Base-by-base conservation (phyloP, 2,888 invertebrate species). In the Bombylius discolor region DNA sequence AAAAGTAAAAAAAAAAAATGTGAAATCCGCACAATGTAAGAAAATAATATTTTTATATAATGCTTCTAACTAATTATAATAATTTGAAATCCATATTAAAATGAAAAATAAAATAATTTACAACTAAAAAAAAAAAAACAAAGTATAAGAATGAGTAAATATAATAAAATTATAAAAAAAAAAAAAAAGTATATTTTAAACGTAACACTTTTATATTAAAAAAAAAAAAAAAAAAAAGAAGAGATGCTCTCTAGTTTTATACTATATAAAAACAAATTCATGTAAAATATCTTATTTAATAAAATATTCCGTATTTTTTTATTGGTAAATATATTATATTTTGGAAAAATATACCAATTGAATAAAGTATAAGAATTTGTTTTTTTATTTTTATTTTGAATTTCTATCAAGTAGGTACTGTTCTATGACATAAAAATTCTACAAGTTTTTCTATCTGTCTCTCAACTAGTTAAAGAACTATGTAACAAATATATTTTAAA, bases 181-280 rank as follows among this genome's bases (percentile, higher is more conserved):
- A n/a, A 23, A 60, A 53, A 50, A 52, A 53, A 53, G 47, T 57
- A 57, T 57, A 53, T 57, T 53, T 53, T 54, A 57, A 57, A 57
- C 49, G 45, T 55, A 55, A 57, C 36, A 49, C 49, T 49, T 54
- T 54, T 54, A 49, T 49, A 42, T 11, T 11, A 11, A 42, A 11
- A 47, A 36, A 53, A 53, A 51, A 55, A 39, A 46, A 47, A 51
- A 55, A 51, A 45, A 51, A 47, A 49, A 44, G 47, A 59, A 59
- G 56, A 59, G 59, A 59, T 56, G 59, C 59, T 59, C 59, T 59
- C 59, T 59, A 59, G 59, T 59, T 59, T 59, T 59, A 56, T 59
- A 56, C 49, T 50, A 51, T 56, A 42, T 42, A 42, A 42, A 42
- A 11, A 42, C 8, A 11, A 11, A 42, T 11, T 42, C 54, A 55